A percentile compares a stretch with the other conserved stretches of the same genome.
phyloP scores from a whole-genome alignment of 2,888 invertebrate species.

The Andricus quercusramuli region DNA sequence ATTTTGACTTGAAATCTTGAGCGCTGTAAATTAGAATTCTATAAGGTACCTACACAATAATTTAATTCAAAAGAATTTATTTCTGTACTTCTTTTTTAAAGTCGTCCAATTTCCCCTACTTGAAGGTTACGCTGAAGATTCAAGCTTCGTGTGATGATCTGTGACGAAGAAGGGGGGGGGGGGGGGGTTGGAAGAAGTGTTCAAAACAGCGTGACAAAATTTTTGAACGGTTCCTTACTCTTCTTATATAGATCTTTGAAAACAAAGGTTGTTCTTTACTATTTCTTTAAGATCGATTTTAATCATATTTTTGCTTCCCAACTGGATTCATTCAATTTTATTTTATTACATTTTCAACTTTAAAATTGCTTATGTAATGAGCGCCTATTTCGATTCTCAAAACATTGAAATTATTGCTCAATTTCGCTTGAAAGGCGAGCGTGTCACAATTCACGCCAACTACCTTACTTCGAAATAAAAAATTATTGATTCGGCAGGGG shows the following conservation, averaged over 20 bases:
- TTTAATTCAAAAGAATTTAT: too few species aligned
- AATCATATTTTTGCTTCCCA: background rate
- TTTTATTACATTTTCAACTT: background rate
- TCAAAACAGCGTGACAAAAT: too few species aligned
- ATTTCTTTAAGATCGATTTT: background rate
- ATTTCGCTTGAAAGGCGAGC: constrained; percentile 5
- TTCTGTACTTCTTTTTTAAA: too few species aligned
- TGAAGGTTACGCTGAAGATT: too few species aligned
- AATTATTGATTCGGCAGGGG: constrained; percentile 48
- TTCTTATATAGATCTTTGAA: background rate
- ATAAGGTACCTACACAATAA: too few species aligned
- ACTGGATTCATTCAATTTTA: background rate
- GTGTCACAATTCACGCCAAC: constrained; percentile 10
- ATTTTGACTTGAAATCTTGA: too few species aligned
- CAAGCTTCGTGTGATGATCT: too few species aligned
- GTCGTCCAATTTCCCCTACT: too few species aligned
- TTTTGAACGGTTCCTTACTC: too few species aligned
- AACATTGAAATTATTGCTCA: background rate
- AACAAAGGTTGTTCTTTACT: background rate
- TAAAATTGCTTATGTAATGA: background rate
- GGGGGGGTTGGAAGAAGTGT: too few species aligned
- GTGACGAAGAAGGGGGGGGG: too few species aligned
- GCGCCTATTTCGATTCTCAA: background rate
- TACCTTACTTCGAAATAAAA: constrained; percentile 51
- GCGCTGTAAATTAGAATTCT: too few species aligned